These are phyloP conservation scores for Clarias platycephalus DNA, from an alignment of 2,797 vertebrate species.

Conservation along the genomic window DNA sequence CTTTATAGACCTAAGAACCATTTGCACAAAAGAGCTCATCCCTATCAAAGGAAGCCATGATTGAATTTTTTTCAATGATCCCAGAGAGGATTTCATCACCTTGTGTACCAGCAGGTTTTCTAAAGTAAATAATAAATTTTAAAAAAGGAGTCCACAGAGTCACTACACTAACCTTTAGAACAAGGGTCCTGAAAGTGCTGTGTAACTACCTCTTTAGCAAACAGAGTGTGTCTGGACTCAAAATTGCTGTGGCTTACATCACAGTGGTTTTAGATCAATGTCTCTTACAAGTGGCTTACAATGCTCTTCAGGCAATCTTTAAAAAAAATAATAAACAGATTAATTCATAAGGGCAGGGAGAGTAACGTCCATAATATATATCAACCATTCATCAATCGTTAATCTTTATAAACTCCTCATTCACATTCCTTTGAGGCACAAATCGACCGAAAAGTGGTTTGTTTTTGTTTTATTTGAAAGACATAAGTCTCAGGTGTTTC, in stretches of 20 bases:
- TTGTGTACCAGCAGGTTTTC: not conserved
- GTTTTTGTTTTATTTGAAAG: not conserved
- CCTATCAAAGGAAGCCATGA: not conserved
- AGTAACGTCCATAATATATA: not conserved
- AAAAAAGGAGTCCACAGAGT: not conserved
- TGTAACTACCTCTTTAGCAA: constrained; percentile 1
- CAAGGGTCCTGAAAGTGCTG: not conserved
- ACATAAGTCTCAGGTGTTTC: not conserved
- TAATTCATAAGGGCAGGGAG: not conserved
- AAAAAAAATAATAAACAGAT: constrained; percentile 18
- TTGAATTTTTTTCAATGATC: constrained; percentile 4
- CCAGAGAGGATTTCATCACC: not conserved
- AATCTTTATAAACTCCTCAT: not conserved
- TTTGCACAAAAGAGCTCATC: not conserved
- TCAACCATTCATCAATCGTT: not conserved
- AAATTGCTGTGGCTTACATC: not conserved
- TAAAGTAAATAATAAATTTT: not conserved
- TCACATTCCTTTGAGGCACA: too few relatives aligned
- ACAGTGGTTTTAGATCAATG: constrained; percentile 10
- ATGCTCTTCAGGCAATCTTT: constrained; percentile 1
- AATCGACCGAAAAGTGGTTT: not conserved
- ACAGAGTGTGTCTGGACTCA: constrained; percentile 9
- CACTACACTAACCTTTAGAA: not conserved
- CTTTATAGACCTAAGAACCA: not conserved
- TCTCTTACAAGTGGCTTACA: not conserved